Evolutionary conservation across 2,113 vertebrate species (phyloP), one percentile per base, ranked within the genome.

Genomic region (Apodemus speciosus): DNA sequence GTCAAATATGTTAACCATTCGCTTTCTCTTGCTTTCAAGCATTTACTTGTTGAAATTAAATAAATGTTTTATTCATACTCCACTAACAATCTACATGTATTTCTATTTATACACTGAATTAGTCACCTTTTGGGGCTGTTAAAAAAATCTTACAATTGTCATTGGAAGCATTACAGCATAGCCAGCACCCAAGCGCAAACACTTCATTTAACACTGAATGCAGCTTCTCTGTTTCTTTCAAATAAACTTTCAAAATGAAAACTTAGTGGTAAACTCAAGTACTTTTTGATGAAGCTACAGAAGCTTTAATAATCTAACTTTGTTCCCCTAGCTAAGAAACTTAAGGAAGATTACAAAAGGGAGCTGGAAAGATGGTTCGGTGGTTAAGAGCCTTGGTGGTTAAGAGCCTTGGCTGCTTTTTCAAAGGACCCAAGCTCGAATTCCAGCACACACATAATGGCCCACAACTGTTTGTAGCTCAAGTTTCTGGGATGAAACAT

Each of bases 11-110:
- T 86, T 94, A 90, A 16, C 58, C 53, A 76, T 56, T 51, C 53
- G 83, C 56, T 91, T 15, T 88, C 56, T 58, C 69, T 76, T 23
- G 11, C 35, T 66, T 89, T 91, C 62, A 85, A 18, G 18, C 25
- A 32, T 92, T 90, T 92, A 90, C n/a, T 81, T 89, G 83, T n/a
- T 90, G 72, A 96, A 96, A 91, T 83, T 80, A 80, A 92, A 51
- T 25, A 94, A 90, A 0, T 58, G 23, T 43, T 92, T 94, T 81
- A 76, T 23, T 88, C 46, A 68, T 16, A 93, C 81, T 77, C 90
- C 72, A 93, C 56, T 32, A 43, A 18, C 14, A 43, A 53, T 84
- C 56, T 88, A 56, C 43, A 56, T 76, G 23, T 85, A 69, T 15
- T 85, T 90, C 79, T 90, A 80, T 58, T 53, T 96, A 85, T 85